These are phyloP conservation scores for Spinus pinus DNA, from an alignment of 2,797 vertebrate genomes.

Conservation along the genomic window DNA sequence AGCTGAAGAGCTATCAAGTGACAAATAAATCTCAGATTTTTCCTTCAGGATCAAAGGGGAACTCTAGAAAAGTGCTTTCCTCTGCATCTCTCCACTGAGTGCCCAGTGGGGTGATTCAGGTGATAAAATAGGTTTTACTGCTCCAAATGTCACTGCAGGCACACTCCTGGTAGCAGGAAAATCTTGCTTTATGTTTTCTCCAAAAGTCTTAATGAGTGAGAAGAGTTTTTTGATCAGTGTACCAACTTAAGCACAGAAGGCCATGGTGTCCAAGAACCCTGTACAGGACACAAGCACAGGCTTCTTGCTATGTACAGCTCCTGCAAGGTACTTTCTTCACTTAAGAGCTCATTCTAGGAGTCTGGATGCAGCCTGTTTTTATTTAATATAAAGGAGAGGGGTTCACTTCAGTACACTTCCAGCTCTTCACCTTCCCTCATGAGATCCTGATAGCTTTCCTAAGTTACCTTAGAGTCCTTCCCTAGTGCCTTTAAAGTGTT, in stretches of 20 bases:
- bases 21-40: not conserved
- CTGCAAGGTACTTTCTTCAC: not conserved
- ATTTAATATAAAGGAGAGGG: not conserved
- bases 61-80: not conserved
- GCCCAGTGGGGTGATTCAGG: not conserved
- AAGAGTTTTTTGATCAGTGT: not conserved
- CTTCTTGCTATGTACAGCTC: not conserved
- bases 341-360: not conserved
- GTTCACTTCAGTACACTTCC: not conserved
- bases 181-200: not conserved
- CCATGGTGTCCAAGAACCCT: not conserved
- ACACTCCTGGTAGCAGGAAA: not conserved
- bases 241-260: not conserved
- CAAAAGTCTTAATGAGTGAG: not conserved
- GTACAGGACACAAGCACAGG: not conserved
- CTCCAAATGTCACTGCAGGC: not conserved
- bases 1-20: not conserved
- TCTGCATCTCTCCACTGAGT: not conserved
- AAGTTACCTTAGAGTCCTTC: not conserved
- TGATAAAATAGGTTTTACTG: not conserved
- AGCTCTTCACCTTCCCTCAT: not conserved
- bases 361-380: not conserved
- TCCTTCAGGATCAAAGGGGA: not conserved
- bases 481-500: not conserved
- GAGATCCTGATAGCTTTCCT: not conserved